Evolutionary conservation across 2,888 invertebrate species (phyloP).

Genomic region (Leptopilina syphax): DNA sequence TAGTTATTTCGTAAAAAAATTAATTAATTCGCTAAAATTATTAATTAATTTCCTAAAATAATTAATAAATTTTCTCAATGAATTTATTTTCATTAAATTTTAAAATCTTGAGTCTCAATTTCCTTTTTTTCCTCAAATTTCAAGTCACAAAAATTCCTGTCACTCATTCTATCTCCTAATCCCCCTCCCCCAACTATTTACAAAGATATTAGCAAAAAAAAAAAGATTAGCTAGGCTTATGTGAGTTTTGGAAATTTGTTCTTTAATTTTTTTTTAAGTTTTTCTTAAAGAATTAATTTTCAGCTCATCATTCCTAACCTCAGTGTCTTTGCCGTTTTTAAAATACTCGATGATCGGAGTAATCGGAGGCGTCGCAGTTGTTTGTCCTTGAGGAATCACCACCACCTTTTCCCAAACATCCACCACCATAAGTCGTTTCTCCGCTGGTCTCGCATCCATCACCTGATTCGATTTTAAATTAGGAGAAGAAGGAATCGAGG

Average conservation of each 20-base stretch:
- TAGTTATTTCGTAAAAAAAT: too few species aligned
- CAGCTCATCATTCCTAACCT: constrained; percentile 61
- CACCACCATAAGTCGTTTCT: constrained; percentile 69
- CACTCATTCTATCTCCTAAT: constrained; percentile 27
- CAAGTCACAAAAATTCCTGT: constrained; percentile 15
- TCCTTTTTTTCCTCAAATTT: too few species aligned
- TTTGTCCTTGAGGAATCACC: constrained; percentile 64
- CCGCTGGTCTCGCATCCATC: constrained; percentile 57
- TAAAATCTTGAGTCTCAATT: too few species aligned
- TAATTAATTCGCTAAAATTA: too few species aligned
- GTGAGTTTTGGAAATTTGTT: constrained; percentile 39
- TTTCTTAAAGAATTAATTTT: constrained; percentile 57
- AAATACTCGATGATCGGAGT: constrained; percentile 70
- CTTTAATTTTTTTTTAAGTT: constrained; percentile 46
- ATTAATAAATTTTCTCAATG: too few species aligned
- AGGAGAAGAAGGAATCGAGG: constrained; percentile 39
- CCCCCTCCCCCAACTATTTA: constrained; percentile 27
- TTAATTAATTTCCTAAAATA: too few species aligned
- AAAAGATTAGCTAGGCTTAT: constrained; percentile 42
- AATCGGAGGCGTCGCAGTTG: constrained; percentile 61
- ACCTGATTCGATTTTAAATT: constrained; percentile 53
- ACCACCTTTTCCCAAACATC: constrained; percentile 73
- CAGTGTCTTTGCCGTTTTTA: constrained; percentile 58
- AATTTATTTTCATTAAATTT: too few species aligned
- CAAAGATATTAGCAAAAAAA: constrained; percentile 27